phyloP scores from a whole-genome alignment of 2,113 vertebrate species.

The Muntiacus muntjak region DNA sequence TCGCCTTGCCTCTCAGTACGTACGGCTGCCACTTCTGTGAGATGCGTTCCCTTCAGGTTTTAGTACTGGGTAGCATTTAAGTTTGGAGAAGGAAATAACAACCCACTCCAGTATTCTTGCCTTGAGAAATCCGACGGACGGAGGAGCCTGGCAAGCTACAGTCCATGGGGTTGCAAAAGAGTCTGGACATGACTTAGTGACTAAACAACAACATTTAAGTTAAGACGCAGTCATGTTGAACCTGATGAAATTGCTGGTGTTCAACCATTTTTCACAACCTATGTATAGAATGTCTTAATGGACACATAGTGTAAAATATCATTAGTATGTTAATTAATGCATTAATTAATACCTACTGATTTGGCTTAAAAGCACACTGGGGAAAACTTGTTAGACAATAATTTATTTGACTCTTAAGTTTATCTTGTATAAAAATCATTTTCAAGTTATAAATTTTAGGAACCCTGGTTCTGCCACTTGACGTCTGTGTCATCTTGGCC shows the following conservation, averaged over 20 bases:
- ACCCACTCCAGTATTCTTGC: background rate
- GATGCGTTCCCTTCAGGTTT: background rate
- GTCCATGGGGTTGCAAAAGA: background rate
- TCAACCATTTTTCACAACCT: background rate
- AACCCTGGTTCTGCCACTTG: background rate
- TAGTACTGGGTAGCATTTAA: background rate
- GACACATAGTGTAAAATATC: background rate
- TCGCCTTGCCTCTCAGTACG: slow-evolving; percentile 92
- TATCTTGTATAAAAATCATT: background rate
- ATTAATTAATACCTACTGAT: background rate
- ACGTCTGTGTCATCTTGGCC: background rate
- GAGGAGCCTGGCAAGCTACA: background rate
- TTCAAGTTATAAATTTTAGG: background rate
- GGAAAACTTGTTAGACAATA: background rate
- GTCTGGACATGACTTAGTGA: background rate
- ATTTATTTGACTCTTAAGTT: slow-evolving; percentile 6
- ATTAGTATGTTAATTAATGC: background rate
- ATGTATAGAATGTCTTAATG: background rate
- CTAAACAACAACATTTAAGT: background rate
- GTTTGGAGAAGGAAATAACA: background rate
- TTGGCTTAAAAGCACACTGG: background rate
- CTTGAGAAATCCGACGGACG: background rate
- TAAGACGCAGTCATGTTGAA: background rate
- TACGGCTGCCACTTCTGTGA: background rate
- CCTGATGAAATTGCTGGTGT: background rate